A percentile compares a stretch with the other conserved stretches of the same genome.
Conservation (phyloP, 2,888 invertebrate species). For the Podabrus alpinus region DNA sequence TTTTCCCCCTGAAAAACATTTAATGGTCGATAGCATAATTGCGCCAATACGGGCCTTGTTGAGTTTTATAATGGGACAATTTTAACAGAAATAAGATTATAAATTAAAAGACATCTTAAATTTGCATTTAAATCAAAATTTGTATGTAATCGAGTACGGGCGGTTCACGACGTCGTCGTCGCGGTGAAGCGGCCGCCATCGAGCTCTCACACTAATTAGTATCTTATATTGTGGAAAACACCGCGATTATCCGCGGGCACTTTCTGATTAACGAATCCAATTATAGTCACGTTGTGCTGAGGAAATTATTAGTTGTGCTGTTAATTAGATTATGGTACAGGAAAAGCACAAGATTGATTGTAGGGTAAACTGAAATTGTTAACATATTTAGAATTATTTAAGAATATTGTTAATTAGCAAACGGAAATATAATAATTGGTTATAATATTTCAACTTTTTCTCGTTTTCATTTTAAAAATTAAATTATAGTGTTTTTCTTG, state of each 20-base stretch:
- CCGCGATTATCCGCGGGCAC: slow-evolving; percentile 54
- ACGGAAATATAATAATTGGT: neutral
- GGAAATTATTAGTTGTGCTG: slow-evolving; percentile 56
- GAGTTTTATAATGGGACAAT: slow-evolving; percentile 54
- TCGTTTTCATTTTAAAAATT: neutral
- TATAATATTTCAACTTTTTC: no score
- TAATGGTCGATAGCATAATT: slow-evolving; percentile 21
- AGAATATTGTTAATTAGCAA: neutral
- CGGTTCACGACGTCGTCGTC: slow-evolving; percentile 33
- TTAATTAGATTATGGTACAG: slow-evolving; percentile 54
- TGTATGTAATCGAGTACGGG: slow-evolving; percentile 52
- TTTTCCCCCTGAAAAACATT: slow-evolving; percentile 24
- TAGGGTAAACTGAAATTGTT: slow-evolving; percentile 20
- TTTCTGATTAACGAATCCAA: slow-evolving; percentile 57
- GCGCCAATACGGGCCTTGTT: slow-evolving; percentile 27
- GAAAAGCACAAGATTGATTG: slow-evolving; percentile 33
- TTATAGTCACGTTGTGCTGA: slow-evolving; percentile 56
- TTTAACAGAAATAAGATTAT: slow-evolving; percentile 56
- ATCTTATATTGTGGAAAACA: slow-evolving; percentile 39
- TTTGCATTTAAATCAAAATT: slow-evolving; percentile 37
- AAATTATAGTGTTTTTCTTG: neutral
- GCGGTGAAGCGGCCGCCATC: slow-evolving; percentile 29
- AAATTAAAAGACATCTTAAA: slow-evolving; percentile 55
- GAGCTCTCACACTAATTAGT: slow-evolving; percentile 39
- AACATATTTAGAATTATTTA: neutral